These are phyloP conservation scores for Phalangium opilio DNA, from an alignment of 2,888 invertebrate species.

Conservation along the genomic window DNA sequence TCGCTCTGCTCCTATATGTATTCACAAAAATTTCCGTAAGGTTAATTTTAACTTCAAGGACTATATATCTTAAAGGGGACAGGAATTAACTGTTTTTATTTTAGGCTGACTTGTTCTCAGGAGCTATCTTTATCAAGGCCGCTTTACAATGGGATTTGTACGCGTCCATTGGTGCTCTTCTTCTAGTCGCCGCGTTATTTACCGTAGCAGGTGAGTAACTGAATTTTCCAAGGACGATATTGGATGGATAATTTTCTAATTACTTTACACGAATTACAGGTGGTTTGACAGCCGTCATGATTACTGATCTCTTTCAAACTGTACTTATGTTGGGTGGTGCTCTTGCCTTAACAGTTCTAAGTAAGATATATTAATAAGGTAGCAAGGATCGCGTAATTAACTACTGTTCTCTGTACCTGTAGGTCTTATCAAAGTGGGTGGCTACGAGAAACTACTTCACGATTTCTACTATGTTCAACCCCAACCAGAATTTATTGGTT, in stretches of 20 bases:
- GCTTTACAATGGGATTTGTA: background rate
- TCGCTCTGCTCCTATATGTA: constrained; percentile 37
- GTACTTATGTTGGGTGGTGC: constrained; percentile 39
- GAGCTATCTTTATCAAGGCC: background rate
- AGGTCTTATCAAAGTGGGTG: constrained; percentile 31
- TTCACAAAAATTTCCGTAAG: constrained; percentile 40
- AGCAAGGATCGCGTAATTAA: too few species aligned
- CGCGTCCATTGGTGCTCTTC: background rate
- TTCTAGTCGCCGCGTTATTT: background rate
- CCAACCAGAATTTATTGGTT: constrained; percentile 20
- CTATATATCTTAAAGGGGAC: too few species aligned
- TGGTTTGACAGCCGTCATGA: constrained; percentile 39
- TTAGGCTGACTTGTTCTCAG: constrained; percentile 1
- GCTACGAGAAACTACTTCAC: constrained; percentile 32
- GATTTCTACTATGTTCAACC: constrained; percentile 32
- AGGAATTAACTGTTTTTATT: too few species aligned
- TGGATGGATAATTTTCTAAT: background rate
- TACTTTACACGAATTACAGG: constrained; percentile 27
- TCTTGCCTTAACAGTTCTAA: constrained; percentile 33
- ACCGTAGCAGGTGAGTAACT: background rate
- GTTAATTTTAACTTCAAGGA: too few species aligned
- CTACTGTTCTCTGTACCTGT: too few species aligned
- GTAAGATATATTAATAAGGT: too few species aligned
- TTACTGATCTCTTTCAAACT: constrained; percentile 38
- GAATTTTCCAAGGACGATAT: background rate